Base-by-base conservation (phyloP, 2,797 vertebrate genomes). In the Mus minutoides region DNA sequence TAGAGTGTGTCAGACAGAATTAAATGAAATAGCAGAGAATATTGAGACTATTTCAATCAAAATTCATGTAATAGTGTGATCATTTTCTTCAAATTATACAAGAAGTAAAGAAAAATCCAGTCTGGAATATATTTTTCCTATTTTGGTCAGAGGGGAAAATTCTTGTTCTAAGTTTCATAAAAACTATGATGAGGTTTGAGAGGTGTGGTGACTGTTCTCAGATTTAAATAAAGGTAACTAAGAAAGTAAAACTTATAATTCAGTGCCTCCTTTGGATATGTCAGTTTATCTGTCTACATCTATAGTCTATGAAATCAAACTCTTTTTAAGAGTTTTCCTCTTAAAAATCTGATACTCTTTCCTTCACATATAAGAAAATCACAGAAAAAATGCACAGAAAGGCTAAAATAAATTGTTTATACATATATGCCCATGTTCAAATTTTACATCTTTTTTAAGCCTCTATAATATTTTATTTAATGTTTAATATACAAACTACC, bases 171-270 rank as follows among this genome's bases (percentile, higher is more conserved):
- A 56, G 22, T 91, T 91, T 21, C 12, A 54, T 34, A 64, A 67
- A 88, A 54, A 17, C 6, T 82, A 10, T 62, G 21, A 19, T 85
- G 22, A 24, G 3, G 1, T 75, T 91, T 79, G 34, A 90, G 9
- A 52, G n/a, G 77, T 56, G 92, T 46, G 0, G 6, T 46, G 90
- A 52, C 31, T 78, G 7, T 34, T 52, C 29, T 11, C 31, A 69
- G 62, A 92, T 73, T 71, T 71, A 77, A 77, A 80, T 88, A 73
- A 90, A 92, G 16, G n/a, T 88, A 83, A 86, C 29, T 21, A 43
- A 64, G 2, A 22, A 88, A 34, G 17, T 75, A 31, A 54, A 46
- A 6, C 40, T 84, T 88, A 22, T 54, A 89, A 86, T 69, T 90
- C 37, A 62, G 13, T 24, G 2, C 58, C 4, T 10, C 13, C 4